Conservation (phyloP, 2,113 vertebrate genomes). For the Pseudolaguvia tuberculata region DNA sequence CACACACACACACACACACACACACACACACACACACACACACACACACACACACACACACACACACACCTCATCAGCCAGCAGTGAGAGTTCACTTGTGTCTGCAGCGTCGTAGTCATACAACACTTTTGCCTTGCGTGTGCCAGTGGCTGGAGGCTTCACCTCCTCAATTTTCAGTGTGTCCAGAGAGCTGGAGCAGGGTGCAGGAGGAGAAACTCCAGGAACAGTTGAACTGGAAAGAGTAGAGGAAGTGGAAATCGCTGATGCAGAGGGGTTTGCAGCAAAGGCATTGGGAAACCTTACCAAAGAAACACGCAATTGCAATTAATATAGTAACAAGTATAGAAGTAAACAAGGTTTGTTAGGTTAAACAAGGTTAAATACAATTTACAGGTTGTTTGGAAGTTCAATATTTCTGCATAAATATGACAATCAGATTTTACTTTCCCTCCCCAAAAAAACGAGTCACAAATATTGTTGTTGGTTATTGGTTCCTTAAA, state of each 20-base stretch:
- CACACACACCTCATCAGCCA: constrained; percentile 84
- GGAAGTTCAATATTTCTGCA: no score
- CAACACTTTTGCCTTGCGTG: constrained; percentile 88
- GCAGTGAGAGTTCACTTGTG: constrained; percentile 86
- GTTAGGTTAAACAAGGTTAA: no score
- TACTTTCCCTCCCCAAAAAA: no score
- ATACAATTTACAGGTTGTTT: background rate
- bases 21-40: no score
- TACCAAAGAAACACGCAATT: background rate
- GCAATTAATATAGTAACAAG: background rate
- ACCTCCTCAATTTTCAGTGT: constrained; percentile 82
- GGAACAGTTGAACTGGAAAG: constrained; percentile 65
- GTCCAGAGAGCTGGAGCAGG: constrained; percentile 51
- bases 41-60: background rate
- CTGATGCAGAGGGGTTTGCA: constrained; percentile 63
- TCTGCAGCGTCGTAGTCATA: constrained; percentile 93
- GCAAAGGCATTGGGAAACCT: constrained; percentile 86
- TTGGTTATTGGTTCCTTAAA: no score
- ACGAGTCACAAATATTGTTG: no score
- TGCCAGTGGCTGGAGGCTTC: constrained; percentile 82
- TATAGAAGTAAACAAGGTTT: no score
- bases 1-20: background rate
- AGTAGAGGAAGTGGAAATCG: constrained; percentile 50
- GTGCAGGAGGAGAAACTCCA: constrained; percentile 47
- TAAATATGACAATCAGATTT: no score